phyloP scores from a whole-genome alignment of 2,113 vertebrate species.

The Ceratotherium simum region DNA sequence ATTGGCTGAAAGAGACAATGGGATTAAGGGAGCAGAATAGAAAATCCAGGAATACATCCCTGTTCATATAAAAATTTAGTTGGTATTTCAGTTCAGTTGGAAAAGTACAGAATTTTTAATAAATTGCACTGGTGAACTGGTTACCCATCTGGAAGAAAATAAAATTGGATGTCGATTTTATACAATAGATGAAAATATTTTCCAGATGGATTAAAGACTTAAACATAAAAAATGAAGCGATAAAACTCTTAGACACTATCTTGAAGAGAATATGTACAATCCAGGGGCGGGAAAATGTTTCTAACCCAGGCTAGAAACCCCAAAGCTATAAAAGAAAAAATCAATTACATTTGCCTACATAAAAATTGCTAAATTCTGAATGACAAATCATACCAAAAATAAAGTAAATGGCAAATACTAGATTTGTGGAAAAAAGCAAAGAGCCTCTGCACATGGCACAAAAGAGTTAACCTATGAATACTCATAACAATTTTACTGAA shows the following conservation, averaged over 20 bases:
- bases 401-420: not conserved
- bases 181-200: not conserved
- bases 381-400: not conserved
- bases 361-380: not conserved
- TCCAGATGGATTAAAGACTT: not conserved
- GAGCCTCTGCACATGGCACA: not conserved
- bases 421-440: not conserved
- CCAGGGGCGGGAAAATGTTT: not conserved
- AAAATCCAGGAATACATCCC: not conserved
- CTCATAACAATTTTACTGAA: not conserved
- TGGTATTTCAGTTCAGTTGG: not conserved
- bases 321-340: not conserved
- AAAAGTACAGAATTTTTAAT: not conserved
- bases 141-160: not conserved
- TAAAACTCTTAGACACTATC: not conserved
- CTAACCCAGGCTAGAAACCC: not conserved
- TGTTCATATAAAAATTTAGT: not conserved
- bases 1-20: not conserved
- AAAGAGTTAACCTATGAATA: not conserved
- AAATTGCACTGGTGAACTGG: not conserved
- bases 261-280: not conserved
- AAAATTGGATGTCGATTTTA: not conserved
- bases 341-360: not conserved
- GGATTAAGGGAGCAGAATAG: not conserved
- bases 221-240: not conserved